phyloP scores from a whole-genome alignment of 2,797 vertebrate genomes.

The Pangasius larnaudii region DNA sequence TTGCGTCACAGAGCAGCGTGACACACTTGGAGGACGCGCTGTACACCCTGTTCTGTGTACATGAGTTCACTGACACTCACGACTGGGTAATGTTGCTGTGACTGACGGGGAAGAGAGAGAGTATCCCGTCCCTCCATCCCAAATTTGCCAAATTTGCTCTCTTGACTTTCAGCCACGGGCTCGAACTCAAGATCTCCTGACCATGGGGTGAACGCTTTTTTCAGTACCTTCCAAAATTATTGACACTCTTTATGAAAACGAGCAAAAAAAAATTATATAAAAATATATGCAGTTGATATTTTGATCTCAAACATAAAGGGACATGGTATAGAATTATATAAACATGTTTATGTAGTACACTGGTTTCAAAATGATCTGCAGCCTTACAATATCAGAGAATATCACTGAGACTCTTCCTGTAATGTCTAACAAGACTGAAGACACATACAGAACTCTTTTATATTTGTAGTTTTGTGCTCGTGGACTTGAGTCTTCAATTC shows the following conservation, averaged over 20 bases:
- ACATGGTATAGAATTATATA: background rate
- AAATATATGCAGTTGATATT: background rate
- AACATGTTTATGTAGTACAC: background rate
- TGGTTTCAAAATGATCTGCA: background rate
- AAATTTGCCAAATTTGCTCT: background rate
- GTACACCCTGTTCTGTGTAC: background rate
- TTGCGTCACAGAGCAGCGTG: background rate
- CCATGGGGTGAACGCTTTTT: background rate
- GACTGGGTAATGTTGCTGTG: background rate
- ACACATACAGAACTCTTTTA: background rate
- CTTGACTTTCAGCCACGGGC: background rate
- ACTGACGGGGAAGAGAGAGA: background rate
- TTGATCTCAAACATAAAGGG: background rate
- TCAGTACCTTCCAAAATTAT: background rate
- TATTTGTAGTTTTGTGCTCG: background rate
- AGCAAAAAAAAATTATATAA: background rate
- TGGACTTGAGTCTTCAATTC: background rate
- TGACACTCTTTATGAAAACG: background rate
- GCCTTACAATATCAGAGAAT: background rate
- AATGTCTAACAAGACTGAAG: background rate
- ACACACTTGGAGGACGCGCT: background rate
- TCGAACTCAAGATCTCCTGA: background rate
- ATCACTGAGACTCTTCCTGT: background rate
- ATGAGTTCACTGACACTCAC: background rate
- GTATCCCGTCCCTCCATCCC: background rate